These are phyloP conservation scores for Myxocyprinus asiaticus DNA, from an alignment of 2,113 vertebrate genomes.

Conservation along the genomic window DNA sequence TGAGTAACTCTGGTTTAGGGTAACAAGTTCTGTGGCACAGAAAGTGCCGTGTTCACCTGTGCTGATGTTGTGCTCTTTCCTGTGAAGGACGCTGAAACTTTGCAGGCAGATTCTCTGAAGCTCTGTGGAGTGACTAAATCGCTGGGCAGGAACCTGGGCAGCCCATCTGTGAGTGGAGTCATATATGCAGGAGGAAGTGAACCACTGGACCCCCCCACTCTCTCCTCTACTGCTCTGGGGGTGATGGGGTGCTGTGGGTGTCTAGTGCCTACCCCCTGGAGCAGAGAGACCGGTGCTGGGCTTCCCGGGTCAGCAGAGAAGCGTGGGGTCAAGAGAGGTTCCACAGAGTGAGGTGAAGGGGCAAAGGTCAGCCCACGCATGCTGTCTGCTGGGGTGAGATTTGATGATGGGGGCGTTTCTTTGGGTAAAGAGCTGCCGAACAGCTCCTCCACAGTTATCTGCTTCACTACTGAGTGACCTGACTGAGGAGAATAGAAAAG, in stretches of 20 bases:
- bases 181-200: slow-evolving; percentile 66
- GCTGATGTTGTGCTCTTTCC: slow-evolving; percentile 72
- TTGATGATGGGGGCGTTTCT: slow-evolving; percentile 74
- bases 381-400: slow-evolving; percentile 68
- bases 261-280: slow-evolving; percentile 73
- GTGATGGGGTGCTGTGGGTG: slow-evolving; percentile 80
- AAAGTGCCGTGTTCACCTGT: slow-evolving; percentile 70
- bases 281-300: slow-evolving; percentile 75
- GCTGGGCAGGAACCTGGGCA: slow-evolving; percentile 81
- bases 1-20: too few species aligned
- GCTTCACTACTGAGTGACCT: slow-evolving; percentile 84
- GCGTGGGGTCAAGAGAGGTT: slow-evolving; percentile 64
- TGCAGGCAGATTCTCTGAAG: slow-evolving; percentile 85
- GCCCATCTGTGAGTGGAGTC: slow-evolving; percentile 82
- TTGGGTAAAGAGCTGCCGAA: slow-evolving; percentile 92
- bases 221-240: slow-evolving; percentile 76
- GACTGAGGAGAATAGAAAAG: slow-evolving; percentile 66
- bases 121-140: slow-evolving; percentile 90
- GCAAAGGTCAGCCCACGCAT: slow-evolving; percentile 75
- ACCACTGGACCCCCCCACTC: slow-evolving; percentile 63
- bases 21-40: too few species aligned
- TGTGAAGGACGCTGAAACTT: slow-evolving; percentile 69
- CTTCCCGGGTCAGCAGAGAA: slow-evolving; percentile 72
- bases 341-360: slow-evolving; percentile 30
- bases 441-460: slow-evolving; percentile 97